Base-by-base conservation (phyloP, 1,140 invertebrate genomes). In the Zaprionus capensis region DNA sequence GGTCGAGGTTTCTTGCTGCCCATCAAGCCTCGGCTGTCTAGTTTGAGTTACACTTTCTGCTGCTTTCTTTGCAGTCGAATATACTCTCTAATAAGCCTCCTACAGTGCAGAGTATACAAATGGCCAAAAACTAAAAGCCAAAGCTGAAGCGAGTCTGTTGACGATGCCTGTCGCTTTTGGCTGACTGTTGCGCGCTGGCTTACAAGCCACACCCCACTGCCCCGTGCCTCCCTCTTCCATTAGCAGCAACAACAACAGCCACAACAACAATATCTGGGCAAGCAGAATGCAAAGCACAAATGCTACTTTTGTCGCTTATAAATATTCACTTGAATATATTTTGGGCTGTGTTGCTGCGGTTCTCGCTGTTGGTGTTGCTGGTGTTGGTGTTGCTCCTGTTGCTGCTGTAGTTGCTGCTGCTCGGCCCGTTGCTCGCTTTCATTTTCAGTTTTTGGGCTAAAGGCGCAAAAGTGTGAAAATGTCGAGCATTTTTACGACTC, bases 311-410 rank as follows among this genome's bases (percentile, higher is more conserved):
- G 85, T 71, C 68, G 72, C 85, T 90, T 85, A 88, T 88, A 88
- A 90, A 88, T 88, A 88, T 88, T 88, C 85, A 85, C 85, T 85
- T 78, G 79, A 82, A 81, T 90, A 80, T 88, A 85, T 90, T 64
- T 15, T 15, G 20, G 67, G 38, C 51, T 22, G 61, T 46, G 46
- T 34, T 62, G 62, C 55, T 49, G 41, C 41, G 41, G 41, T 46
- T 41, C 15, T 41, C 41, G 5, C 41, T 28, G 71, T 44, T 49
- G 41, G 6, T n/a, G 41, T 44, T 41, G 41, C 41, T 34, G 67
- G 49, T 72, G 46, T 24, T 73, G 41, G 28, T 38, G 70, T 56
- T 71, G 44, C 28, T 76, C 38, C 31, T 59, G 26, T 46, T 49
- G 44, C 26, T 64, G 38, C 41, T 68, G 49, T 38, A 14, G 57